Evolutionary conservation across 2,797 vertebrate species (phyloP).

Genomic region (Poeciliopsis presidionis): DNA sequence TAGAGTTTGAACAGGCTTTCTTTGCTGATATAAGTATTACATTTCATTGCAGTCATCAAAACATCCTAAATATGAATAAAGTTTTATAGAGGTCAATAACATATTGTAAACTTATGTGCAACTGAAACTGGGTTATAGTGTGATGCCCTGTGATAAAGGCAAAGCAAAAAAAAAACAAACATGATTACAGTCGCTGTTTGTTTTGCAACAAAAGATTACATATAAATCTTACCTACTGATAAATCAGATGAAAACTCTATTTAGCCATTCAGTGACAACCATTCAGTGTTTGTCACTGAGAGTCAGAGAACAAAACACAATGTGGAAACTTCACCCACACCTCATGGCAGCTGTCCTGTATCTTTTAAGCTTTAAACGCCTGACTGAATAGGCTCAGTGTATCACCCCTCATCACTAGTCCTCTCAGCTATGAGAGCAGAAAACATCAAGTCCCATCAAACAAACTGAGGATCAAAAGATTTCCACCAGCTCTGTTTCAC

Average conservation of each 20-base stretch:
- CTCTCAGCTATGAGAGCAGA: conserved; percentile 60
- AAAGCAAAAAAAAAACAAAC: not conserved
- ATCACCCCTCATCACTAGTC: conserved; percentile 75
- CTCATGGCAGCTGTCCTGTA: conserved; percentile 54
- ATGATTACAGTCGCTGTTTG: not conserved
- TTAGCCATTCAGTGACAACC: not conserved
- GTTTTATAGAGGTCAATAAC: not conserved
- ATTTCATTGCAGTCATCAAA: not conserved
- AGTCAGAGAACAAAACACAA: conserved; percentile 38
- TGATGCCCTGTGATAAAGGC: not conserved
- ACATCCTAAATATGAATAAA: not conserved
- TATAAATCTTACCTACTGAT: conserved; percentile 40
- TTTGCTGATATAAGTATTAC: not conserved
- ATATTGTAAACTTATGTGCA: not conserved
- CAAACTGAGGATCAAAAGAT: conserved; percentile 40
- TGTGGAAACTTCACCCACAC: conserved; percentile 49
- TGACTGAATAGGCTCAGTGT: conserved; percentile 72
- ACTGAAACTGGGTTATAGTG: not conserved
- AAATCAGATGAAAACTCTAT: conserved; percentile 34
- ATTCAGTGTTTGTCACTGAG: not conserved
- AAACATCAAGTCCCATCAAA: conserved; percentile 51
- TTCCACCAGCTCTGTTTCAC: conserved; percentile 8
- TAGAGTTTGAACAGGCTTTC: not conserved
- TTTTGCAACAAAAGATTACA: too few species aligned
- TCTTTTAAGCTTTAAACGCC: conserved; percentile 39